A percentile compares a stretch with the other conserved stretches of the same genome.
Conservation (phyloP, 2,113 vertebrate genomes). For the Parus major region DNA sequence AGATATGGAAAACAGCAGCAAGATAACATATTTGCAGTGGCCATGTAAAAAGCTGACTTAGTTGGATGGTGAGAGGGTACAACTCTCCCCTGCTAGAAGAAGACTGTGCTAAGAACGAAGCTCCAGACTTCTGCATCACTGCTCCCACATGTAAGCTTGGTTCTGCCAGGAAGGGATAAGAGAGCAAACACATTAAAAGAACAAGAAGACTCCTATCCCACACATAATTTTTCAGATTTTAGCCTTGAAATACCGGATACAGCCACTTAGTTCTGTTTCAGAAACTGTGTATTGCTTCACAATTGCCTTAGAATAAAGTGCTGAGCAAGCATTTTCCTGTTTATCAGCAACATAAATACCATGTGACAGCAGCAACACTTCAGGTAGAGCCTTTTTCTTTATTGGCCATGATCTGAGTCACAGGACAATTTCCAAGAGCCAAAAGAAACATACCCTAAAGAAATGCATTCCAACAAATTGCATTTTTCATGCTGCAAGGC, state of each 20-base stretch:
- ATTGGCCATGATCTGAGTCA: not conserved
- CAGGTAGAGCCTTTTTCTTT: not conserved
- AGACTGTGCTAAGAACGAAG: not conserved
- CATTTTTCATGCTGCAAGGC: not conserved
- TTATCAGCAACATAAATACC: not conserved
- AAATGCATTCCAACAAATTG: not conserved
- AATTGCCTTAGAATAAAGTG: not conserved
- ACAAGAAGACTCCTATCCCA: not conserved
- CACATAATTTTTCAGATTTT: conserved; percentile 13
- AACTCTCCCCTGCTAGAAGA: not conserved
- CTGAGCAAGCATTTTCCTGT: not conserved
- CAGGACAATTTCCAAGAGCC: not conserved
- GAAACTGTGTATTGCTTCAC: not conserved
- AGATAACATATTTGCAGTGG: not conserved
- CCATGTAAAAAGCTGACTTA: not conserved
- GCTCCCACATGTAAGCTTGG: not conserved
- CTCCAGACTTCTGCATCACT: not conserved
- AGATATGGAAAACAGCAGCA: not conserved
- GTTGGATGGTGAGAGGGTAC: not conserved
- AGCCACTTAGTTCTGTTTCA: not conserved
- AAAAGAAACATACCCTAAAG: not conserved
- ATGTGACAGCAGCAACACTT: not conserved
- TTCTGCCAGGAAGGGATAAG: not conserved
- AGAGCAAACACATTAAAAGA: not conserved
- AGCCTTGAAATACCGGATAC: not conserved